Evolutionary conservation across 2,888 invertebrate species (phyloP).

Genomic region (Ceraclea dissimilis): DNA sequence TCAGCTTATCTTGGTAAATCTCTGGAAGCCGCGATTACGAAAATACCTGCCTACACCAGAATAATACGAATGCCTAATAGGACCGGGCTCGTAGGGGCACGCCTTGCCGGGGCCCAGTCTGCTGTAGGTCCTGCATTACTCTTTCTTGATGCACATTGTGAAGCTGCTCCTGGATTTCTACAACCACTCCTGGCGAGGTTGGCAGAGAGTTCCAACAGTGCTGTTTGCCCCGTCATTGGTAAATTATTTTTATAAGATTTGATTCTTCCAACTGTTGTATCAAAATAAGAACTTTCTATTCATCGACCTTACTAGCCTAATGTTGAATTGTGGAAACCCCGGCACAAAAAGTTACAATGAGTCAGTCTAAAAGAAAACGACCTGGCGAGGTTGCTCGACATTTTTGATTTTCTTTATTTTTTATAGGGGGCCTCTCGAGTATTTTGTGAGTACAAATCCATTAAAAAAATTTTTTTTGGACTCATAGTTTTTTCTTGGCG

Average conservation of each 20-base stretch:
- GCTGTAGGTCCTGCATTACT: constrained; percentile 80
- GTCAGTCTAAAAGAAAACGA: no score
- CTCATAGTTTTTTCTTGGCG: no score
- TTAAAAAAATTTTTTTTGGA: no score
- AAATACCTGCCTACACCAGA: constrained; percentile 60
- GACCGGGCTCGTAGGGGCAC: constrained; percentile 82
- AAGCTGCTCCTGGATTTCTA: constrained; percentile 71
- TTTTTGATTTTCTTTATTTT: no score
- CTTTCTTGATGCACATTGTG: constrained; percentile 91
- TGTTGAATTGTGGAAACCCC: no score
- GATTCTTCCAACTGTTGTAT: no score
- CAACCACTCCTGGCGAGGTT: constrained; percentile 50
- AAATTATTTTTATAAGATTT: neutral
- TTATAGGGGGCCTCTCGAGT: no score
- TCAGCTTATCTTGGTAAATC: constrained; percentile 59
- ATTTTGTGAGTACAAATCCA: no score
- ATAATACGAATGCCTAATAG: constrained; percentile 71
- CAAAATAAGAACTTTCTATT: no score
- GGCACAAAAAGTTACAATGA: no score
- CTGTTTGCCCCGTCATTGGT: constrained; percentile 32
- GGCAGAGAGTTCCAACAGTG: constrained; percentile 41
- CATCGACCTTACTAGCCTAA: no score
- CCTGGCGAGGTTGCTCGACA: no score
- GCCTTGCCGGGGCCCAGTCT: constrained; percentile 77
- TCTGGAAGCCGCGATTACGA: constrained; percentile 62